Percentiles rank a stretch among this genome's conserved stretches.
Evolutionary conservation across 2,797 vertebrate genomes (phyloP).

Genomic region (Catostomus latipinnis): DNA sequence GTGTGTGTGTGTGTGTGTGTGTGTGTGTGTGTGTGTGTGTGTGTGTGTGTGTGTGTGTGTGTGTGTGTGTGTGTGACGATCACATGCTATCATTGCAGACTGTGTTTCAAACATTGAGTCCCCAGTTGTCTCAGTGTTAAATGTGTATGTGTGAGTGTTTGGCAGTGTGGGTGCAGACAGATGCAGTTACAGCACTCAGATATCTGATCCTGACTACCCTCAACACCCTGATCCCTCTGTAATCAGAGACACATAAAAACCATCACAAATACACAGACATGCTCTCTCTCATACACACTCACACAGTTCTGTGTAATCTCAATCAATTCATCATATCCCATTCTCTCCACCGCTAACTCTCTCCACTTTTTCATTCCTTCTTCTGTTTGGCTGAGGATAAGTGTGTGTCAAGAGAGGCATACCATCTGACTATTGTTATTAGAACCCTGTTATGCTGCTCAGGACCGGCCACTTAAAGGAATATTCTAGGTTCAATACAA

Average conservation of each 20-base stretch:
- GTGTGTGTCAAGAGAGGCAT: background rate
- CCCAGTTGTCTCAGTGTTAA: slow-evolving; percentile 39
- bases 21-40: background rate
- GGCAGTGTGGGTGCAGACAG: slow-evolving; percentile 31
- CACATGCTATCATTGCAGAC: slow-evolving; percentile 33
- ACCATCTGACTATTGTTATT: slow-evolving; percentile 10
- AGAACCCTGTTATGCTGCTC: background rate
- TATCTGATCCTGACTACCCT: slow-evolving; percentile 38
- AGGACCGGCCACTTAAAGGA: too few relatives aligned
- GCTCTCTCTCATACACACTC: slow-evolving; percentile 30
- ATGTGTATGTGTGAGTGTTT: slow-evolving; percentile 12
- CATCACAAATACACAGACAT: slow-evolving; percentile 31
- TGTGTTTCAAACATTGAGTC: slow-evolving; percentile 19
- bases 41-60: background rate
- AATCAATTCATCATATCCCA: slow-evolving; percentile 16
- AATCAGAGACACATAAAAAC: slow-evolving; percentile 40
- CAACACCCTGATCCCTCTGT: slow-evolving; percentile 37
- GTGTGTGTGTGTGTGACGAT: background rate
- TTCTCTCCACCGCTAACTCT: background rate
- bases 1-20: background rate
- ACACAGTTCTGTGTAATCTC: slow-evolving; percentile 34
- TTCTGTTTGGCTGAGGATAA: background rate
- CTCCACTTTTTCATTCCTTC: too few relatives aligned
- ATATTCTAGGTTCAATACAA: too few relatives aligned
- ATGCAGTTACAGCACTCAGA: slow-evolving; percentile 32